Base-by-base conservation (phyloP, 2,888 invertebrate species). In the Thyatira batis region DNA sequence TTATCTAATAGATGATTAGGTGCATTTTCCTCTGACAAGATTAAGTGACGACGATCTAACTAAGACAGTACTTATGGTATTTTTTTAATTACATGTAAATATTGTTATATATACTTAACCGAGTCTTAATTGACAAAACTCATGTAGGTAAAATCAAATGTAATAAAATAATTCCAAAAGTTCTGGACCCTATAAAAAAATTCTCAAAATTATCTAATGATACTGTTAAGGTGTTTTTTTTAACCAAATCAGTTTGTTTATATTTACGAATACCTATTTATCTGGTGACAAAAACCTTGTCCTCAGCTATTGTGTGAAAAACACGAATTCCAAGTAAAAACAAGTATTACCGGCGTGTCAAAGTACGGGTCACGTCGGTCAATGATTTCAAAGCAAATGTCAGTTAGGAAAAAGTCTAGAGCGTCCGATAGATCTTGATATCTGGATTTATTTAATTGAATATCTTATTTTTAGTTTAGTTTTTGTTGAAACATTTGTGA, bases 311-410 rank as follows among this genome's bases (percentile, higher is more conserved):
- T 25, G 21, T 27, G 20, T 27, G 17, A 27, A 27, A 48, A 48
- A 8, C 48, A 48, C 48, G 48, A 48, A 17, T 28, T 48, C 48
- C 11, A 6, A 1, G 4, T 23, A 27, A 27, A 48, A 48, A 39
- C 11, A 17, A n/a, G 8, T 39, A 6, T 4, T 53, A 48, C 52
- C 51, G 23, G 55, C 70, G 67, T 69, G 68, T 67, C 68, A 69
- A 67, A 61, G 54, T 55, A 57, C 43, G 56, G 60, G 67, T 69
- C 68, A 69, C 70, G 68, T 65, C 50, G 39, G n/a, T 10, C 54
- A 33, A 46, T 53, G 43, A 69, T 80, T 73, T 71, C 79, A 61
- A 77, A 81, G 61, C 55, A 65, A 60, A 77, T 83, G 82, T 85
- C 85, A 69, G 67, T 56, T 54, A 52, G 20, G 46, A 43, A 45